Percentiles rank a stretch among this genome's conserved stretches.
Conservation (phyloP, 2,797 vertebrate genomes). For the Cuniculus paca region DNA sequence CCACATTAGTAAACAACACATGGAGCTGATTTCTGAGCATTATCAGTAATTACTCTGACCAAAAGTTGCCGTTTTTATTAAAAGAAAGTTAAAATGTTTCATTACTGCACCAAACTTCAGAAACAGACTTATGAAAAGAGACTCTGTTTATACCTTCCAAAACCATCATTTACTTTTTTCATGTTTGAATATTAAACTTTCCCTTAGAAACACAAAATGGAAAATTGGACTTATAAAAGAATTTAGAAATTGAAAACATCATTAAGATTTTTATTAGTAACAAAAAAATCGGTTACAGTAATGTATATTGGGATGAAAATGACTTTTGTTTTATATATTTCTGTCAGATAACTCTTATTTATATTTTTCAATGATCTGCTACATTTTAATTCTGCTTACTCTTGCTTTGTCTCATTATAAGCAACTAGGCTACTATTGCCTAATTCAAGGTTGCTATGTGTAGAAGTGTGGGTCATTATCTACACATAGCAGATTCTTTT, state of each 20-base stretch:
- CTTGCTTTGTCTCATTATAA: background rate
- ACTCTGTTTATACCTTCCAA: background rate
- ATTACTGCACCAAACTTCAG: background rate
- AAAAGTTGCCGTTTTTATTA: background rate
- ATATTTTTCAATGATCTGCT: background rate
- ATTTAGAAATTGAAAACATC: slow-evolving; percentile 2
- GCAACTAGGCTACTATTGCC: background rate
- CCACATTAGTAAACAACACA: background rate
- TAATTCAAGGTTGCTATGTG: background rate
- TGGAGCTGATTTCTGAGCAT: background rate
- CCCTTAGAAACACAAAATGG: background rate
- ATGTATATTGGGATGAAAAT: background rate
- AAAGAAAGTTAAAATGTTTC: background rate
- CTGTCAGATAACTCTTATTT: background rate
- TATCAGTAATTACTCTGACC: background rate
- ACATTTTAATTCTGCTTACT: background rate
- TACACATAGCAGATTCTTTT: background rate
- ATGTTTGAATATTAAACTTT: background rate
- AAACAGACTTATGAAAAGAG: background rate
- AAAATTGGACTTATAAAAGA: background rate
- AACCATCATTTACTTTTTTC: background rate
- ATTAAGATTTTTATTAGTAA: background rate
- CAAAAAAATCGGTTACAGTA: background rate
- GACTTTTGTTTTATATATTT: background rate
- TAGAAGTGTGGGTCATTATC: background rate